Percentiles rank a stretch among this genome's conserved stretches.
phyloP scores from a whole-genome alignment of 2,888 invertebrate genomes.

The Calliscelio sp. region DNA sequence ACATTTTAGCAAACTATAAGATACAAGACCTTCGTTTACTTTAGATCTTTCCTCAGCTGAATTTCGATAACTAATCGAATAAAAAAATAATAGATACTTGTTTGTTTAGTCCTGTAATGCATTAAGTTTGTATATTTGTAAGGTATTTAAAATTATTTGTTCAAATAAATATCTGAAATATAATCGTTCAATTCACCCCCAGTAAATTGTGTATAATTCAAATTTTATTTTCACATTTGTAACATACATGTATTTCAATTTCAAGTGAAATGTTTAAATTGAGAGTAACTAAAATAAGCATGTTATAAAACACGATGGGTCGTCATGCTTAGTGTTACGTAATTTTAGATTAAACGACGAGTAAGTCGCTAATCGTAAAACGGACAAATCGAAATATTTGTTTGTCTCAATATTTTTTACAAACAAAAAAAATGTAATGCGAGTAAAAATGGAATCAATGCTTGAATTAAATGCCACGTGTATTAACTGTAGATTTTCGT shows the following conservation, averaged over 20 bases:
- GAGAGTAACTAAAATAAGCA: neutral
- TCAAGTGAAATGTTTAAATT: conserved; percentile 45
- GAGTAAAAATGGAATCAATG: conserved; percentile 24
- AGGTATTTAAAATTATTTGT: conserved; percentile 43
- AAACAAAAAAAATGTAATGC: conserved; percentile 28
- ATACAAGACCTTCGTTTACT: conserved; percentile 33
- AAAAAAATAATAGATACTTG: conserved; percentile 1
- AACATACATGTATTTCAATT: conserved; percentile 28
- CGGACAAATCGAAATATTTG: conserved; percentile 31
- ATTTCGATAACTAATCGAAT: conserved; percentile 17
- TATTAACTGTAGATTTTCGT: conserved; percentile 38
- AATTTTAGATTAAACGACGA: conserved; percentile 42
- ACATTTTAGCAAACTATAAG: conserved; percentile 38
- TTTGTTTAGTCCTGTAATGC: conserved; percentile 27
- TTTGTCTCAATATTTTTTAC: conserved; percentile 63
- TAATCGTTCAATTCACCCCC: conserved; percentile 26
- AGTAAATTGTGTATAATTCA: conserved; percentile 24
- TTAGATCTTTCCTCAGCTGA: conserved; percentile 36
- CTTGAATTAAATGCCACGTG: conserved; percentile 51
- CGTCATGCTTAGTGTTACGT: conserved; percentile 30
- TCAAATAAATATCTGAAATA: conserved; percentile 30
- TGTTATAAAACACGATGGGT: conserved; percentile 22
- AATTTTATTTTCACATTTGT: conserved; percentile 43
- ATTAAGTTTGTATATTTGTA: conserved; percentile 55
- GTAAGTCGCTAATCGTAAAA: conserved; percentile 31